Conservation (phyloP, 2,797 vertebrate genomes). For the Syngnathus acus region DNA sequence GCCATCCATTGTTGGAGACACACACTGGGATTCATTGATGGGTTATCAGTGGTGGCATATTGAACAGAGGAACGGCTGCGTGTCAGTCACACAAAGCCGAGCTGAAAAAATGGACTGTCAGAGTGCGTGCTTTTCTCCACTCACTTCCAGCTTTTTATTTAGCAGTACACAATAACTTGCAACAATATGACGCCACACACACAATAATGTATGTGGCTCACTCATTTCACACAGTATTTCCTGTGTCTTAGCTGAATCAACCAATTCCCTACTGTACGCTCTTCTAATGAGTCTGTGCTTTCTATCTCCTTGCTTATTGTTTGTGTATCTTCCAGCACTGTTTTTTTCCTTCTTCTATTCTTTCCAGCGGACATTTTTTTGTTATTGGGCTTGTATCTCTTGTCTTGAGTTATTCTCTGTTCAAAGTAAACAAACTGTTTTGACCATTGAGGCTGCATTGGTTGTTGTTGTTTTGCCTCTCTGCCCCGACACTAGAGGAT, state of each 20-base stretch:
- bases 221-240: neutral
- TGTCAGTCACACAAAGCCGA: conserved; percentile 20
- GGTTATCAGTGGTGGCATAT: conserved; percentile 48
- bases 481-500: too few relatives aligned
- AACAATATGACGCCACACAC: neutral
- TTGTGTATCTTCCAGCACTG: too few relatives aligned
- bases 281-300: too few relatives aligned
- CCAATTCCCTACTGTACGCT: too few relatives aligned
- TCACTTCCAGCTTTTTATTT: neutral
- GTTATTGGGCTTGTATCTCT: neutral
- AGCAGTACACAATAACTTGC: neutral
- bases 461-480: too few relatives aligned
- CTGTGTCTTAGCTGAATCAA: neutral
- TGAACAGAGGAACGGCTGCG: conserved; percentile 18
- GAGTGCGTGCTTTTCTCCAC: neutral
- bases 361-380: neutral
- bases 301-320: too few relatives aligned
- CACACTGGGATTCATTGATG: conserved; percentile 29
- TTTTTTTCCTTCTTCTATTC: neutral
- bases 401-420: neutral
- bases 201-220: neutral
- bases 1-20: conserved; percentile 32
- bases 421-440: neutral
- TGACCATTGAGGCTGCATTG: neutral
- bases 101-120: neutral